These are phyloP conservation scores for Trimorus sp. DNA, from an alignment of 2,888 invertebrate species.

Conservation along the genomic window DNA sequence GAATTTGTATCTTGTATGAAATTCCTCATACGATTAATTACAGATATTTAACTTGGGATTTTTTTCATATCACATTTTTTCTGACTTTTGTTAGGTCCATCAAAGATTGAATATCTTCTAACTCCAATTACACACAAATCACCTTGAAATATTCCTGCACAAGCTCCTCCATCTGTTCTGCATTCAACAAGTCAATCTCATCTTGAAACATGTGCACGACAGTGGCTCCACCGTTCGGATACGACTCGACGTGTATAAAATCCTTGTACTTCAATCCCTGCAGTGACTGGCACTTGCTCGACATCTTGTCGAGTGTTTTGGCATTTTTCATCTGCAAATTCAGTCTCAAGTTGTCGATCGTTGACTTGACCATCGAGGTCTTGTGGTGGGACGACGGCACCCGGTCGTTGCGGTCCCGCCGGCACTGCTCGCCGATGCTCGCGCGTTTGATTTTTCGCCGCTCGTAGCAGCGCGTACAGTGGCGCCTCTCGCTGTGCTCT, in stretches of 20 bases:
- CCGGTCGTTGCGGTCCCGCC: conserved; percentile 82
- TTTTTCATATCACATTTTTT: no score
- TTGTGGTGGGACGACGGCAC: conserved; percentile 73
- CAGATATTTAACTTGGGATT: no score
- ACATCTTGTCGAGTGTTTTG: conserved; percentile 72
- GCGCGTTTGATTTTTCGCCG: conserved; percentile 87
- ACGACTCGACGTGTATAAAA: conserved; percentile 93
- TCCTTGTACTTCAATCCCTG: conserved; percentile 85
- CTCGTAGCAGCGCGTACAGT: conserved; percentile 87
- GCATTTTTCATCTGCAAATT: conserved; percentile 77
- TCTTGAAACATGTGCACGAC: conserved; percentile 95
- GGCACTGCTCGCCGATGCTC: conserved; percentile 89
- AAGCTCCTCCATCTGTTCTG: conserved; percentile 88
- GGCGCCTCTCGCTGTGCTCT: conserved; percentile 77
- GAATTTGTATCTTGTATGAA: no score
- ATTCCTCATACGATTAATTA: no score
- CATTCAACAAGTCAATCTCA: conserved; percentile 89
- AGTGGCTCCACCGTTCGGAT: conserved; percentile 97
- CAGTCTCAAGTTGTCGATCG: conserved; percentile 76
- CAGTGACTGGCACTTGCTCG: conserved; percentile 73
- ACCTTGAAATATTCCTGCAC: conserved; percentile 94
- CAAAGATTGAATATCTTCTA: no score
- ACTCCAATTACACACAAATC: conserved; percentile 31
- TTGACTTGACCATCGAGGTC: conserved; percentile 70
- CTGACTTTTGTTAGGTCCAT: no score